Percentiles rank a stretch among this genome's conserved stretches.
phyloP scores from a whole-genome alignment of 2,113 vertebrate species.

The Chascanopsetta lugubris region DNA sequence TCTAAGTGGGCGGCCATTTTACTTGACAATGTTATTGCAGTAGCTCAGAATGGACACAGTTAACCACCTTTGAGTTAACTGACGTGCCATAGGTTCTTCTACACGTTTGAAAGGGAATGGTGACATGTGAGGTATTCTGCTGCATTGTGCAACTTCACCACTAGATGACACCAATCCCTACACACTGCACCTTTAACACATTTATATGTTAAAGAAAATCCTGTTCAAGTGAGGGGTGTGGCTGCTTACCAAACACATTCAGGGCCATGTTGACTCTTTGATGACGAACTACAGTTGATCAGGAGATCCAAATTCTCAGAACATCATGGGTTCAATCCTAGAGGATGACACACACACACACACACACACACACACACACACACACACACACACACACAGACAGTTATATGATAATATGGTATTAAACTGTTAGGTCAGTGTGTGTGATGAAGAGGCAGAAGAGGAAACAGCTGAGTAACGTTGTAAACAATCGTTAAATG shows the following conservation, averaged over 20 bases:
- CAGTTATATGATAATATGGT: neutral
- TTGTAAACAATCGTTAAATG: slow-evolving; percentile 21
- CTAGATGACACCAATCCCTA: no score
- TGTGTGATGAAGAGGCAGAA: neutral
- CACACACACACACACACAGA: neutral
- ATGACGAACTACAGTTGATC: neutral
- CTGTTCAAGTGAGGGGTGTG: neutral
- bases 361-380: neutral
- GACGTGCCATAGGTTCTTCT: no score
- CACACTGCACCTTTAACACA: no score
- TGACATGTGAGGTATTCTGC: no score
- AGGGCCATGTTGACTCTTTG: slow-evolving; percentile 69
- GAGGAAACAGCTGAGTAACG: slow-evolving; percentile 1
- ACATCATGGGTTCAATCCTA: slow-evolving; percentile 32
- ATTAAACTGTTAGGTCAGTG: rapidly evolving
- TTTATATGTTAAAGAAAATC: no score
- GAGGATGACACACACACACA: neutral
- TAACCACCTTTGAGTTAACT: no score
- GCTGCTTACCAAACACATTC: slow-evolving; percentile 77
- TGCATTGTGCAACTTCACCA: no score
- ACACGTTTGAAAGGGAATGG: no score
- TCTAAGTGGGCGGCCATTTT: no score
- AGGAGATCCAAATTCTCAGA: slow-evolving; percentile 34
- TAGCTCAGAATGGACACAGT: no score
- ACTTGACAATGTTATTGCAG: no score